phyloP scores from a whole-genome alignment of 1,140 invertebrate species.

The Dryas iulia region DNA sequence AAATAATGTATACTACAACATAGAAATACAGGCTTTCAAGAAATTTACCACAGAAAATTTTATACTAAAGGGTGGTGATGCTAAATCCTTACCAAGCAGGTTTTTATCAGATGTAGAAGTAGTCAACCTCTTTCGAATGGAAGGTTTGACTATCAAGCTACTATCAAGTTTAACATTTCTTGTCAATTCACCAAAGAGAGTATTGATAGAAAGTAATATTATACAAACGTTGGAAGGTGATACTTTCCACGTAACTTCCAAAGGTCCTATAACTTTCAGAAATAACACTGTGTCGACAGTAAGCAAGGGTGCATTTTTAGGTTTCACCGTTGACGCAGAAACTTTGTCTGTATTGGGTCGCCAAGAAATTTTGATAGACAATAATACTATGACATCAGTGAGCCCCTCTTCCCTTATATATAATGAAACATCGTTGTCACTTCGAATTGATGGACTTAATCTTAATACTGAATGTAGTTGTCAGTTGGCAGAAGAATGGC shows the following conservation, averaged over 20 bases:
- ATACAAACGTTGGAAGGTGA: slow-evolving; percentile 83
- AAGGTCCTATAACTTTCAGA: slow-evolving; percentile 83
- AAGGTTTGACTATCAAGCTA: slow-evolving; percentile 81
- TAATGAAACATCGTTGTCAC: slow-evolving; percentile 61
- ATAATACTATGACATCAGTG: slow-evolving; percentile 55
- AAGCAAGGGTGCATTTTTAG: slow-evolving; percentile 82
- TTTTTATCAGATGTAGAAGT: slow-evolving; percentile 88
- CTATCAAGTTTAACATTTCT: slow-evolving; percentile 85
- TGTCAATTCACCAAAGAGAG: slow-evolving; percentile 80
- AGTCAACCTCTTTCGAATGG: slow-evolving; percentile 83
- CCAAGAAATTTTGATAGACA: slow-evolving; percentile 80
- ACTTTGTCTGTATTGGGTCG: slow-evolving; percentile 49
- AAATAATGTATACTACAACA: slow-evolving; percentile 80
- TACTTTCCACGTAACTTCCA: slow-evolving; percentile 82
- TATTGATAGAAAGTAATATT: slow-evolving; percentile 83
- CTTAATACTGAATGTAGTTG: slow-evolving; percentile 84
- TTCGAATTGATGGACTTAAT: slow-evolving; percentile 81
- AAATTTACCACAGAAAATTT: slow-evolving; percentile 86
- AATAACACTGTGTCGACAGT: slow-evolving; percentile 83
- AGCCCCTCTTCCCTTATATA: neutral
- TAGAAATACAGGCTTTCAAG: slow-evolving; percentile 88
- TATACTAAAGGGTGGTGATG: slow-evolving; percentile 77
- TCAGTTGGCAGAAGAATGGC: slow-evolving; percentile 70
- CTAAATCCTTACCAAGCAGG: slow-evolving; percentile 83
- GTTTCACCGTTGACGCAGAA: slow-evolving; percentile 80